These are phyloP conservation scores for Pterocles orientalis DNA, from an alignment of 2,113 vertebrate genomes.

Conservation along the genomic window DNA sequence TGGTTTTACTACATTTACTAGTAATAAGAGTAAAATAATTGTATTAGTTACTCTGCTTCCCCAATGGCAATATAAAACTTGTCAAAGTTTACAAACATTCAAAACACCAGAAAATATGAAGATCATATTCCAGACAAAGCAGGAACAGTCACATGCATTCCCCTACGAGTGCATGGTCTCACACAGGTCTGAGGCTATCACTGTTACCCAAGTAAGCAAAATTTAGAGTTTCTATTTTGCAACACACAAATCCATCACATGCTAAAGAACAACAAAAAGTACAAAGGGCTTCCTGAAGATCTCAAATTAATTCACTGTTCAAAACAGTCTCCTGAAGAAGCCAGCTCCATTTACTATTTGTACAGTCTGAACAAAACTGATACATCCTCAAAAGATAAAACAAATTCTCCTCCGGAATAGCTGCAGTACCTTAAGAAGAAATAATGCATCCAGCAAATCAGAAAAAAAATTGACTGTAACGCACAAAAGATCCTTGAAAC, in stretches of 20 bases:
- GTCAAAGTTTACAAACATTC: background rate
- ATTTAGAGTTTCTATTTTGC: background rate
- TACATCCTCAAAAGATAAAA: background rate
- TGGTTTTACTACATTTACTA: background rate
- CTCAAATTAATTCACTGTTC: background rate
- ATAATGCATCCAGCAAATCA: background rate
- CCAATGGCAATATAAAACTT: background rate
- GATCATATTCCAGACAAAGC: background rate
- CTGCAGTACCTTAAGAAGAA: background rate
- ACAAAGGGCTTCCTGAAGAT: background rate
- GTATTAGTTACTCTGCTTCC: background rate
- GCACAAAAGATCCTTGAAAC: background rate
- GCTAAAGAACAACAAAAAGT: background rate
- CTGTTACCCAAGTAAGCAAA: background rate
- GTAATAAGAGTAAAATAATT: background rate
- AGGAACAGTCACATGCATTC: background rate
- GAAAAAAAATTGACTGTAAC: rapidly evolving
- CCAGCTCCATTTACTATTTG: background rate
- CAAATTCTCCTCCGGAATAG: background rate
- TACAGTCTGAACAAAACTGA: background rate
- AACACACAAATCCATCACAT: background rate
- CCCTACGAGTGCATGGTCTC: background rate
- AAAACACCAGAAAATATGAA: background rate
- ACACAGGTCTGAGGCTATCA: background rate
- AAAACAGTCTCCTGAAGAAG: background rate